Conservation (phyloP, 2,797 vertebrate species). For the Chelmon rostratus region DNA sequence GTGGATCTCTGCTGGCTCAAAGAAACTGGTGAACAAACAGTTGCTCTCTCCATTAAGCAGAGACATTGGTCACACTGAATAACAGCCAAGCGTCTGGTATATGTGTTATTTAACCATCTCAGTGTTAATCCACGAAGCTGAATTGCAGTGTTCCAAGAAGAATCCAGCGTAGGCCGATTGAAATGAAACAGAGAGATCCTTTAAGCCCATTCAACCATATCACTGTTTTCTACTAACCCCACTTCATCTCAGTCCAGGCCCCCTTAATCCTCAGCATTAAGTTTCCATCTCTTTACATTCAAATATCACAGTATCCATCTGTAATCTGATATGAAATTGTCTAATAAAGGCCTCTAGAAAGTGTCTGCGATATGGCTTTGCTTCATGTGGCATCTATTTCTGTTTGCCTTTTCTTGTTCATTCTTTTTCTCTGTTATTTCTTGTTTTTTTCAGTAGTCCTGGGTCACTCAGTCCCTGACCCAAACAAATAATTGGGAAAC, state of each 20-base stretch:
- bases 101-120: slow-evolving; percentile 37
- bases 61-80: slow-evolving; percentile 42
- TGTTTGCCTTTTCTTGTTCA: slow-evolving; percentile 3
- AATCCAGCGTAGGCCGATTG: slow-evolving; percentile 43
- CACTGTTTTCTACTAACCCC: slow-evolving; percentile 58
- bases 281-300: slow-evolving; percentile 52
- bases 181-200: slow-evolving; percentile 69
- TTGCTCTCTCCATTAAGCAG: slow-evolving; percentile 11
- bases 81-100: neutral
- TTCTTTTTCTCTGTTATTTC: slow-evolving; percentile 9
- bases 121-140: slow-evolving; percentile 50
- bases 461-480: slow-evolving; percentile 42
- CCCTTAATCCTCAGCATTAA: slow-evolving; percentile 55
- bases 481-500: slow-evolving; percentile 53
- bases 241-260: slow-evolving; percentile 54
- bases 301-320: slow-evolving; percentile 51
- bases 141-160: slow-evolving; percentile 34
- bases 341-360: slow-evolving; percentile 25
- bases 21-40: neutral
- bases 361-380: slow-evolving; percentile 12
- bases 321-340: slow-evolving; percentile 57
- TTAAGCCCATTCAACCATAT: slow-evolving; percentile 67
- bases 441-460: slow-evolving; percentile 19
- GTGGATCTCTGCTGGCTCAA: neutral
- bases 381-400: slow-evolving; percentile 27